Evolutionary conservation across 1,140 invertebrate genomes (phyloP).

Genomic region (Oncopeltus fasciatus): DNA sequence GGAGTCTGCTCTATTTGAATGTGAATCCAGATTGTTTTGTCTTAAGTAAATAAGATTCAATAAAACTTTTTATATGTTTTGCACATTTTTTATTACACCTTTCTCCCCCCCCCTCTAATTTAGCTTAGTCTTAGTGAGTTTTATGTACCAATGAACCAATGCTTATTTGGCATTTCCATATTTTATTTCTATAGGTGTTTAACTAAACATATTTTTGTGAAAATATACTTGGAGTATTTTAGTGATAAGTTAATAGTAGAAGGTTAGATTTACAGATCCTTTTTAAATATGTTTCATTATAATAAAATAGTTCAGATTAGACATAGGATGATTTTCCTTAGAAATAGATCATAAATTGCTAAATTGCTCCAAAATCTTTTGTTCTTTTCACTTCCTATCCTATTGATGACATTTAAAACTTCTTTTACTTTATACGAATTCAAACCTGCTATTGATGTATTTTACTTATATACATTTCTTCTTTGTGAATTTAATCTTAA

Average conservation of each 20-base stretch:
- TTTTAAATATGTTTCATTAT: not conserved
- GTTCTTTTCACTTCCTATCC: not conserved
- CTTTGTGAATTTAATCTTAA: not conserved
- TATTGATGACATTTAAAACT: not conserved
- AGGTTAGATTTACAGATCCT: not conserved
- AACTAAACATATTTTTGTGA: not conserved
- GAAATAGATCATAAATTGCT: not conserved
- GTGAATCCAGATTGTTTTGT: no score
- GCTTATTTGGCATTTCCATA: not conserved
- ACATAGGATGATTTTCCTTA: not conserved
- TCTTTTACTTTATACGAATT: constrained; percentile 1
- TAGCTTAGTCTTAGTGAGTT: not conserved
- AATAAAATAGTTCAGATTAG: not conserved
- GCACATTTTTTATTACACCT: not conserved
- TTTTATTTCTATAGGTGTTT: constrained; percentile 1
- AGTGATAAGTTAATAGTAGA: not conserved
- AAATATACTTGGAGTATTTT: not conserved
- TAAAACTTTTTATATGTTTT: not conserved
- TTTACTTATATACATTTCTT: not conserved
- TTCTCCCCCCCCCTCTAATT: not conserved
- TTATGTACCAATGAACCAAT: not conserved
- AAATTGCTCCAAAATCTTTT: constrained; percentile 2
- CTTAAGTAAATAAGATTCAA: no score
- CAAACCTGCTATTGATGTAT: constrained; percentile 10
- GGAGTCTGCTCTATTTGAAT: no score